Conservation (phyloP, 2,113 vertebrate species). For the Copsychus sechellarum region DNA sequence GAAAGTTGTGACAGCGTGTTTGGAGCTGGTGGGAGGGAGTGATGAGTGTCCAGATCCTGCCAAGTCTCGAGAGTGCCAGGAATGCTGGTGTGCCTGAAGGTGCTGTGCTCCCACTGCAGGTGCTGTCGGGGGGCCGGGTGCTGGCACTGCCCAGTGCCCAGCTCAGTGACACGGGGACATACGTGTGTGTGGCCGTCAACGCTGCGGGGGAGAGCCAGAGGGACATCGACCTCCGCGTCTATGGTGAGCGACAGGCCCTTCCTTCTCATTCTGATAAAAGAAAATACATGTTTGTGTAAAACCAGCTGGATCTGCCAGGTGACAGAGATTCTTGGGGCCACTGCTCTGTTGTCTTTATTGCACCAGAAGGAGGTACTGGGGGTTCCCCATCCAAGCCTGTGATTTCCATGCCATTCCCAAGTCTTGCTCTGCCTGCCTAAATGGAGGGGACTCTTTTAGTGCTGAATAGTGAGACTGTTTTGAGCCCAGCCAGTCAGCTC, state of each 20-base stretch:
- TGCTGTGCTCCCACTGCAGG: constrained; percentile 56
- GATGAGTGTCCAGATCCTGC: neutral
- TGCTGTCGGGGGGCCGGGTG: constrained; percentile 85
- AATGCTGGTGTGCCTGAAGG: neutral
- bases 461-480: neutral
- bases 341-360: neutral
- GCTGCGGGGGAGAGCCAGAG: constrained; percentile 91
- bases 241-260: constrained; percentile 78
- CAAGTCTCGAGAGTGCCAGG: neutral
- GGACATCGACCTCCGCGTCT: constrained; percentile 84
- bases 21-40: neutral
- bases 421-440: neutral
- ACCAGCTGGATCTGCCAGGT: neutral
- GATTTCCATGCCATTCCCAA: neutral
- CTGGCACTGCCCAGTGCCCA: constrained; percentile 84
- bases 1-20: neutral
- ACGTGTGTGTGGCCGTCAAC: constrained; percentile 92
- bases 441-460: neutral
- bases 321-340: neutral
- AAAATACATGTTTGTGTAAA: neutral
- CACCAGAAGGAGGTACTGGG: neutral
- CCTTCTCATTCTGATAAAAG: neutral
- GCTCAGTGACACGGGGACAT: constrained; percentile 87
- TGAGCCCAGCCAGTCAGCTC: neutral
- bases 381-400: neutral